A percentile compares a stretch with the other conserved stretches of the same genome.
Evolutionary conservation across 2,888 invertebrate species (phyloP).

Genomic region (Artemia sp.): DNA sequence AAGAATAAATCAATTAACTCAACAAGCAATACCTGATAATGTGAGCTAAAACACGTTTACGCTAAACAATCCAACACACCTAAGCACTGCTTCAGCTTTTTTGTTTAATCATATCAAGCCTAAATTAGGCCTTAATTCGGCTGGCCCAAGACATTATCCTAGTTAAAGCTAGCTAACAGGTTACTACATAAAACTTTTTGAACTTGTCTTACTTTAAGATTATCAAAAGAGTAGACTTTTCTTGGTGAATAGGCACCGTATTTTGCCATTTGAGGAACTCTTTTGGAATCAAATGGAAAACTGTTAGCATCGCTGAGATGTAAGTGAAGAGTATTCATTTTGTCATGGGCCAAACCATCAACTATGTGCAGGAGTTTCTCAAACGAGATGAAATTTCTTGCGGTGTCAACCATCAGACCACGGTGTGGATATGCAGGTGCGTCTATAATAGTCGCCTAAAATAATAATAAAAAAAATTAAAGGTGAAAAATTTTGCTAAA

Average conservation of each 20-base stretch:
- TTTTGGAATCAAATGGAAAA: constrained; percentile 65
- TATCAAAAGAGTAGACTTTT: constrained; percentile 53
- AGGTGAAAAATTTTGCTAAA: constrained; percentile 29
- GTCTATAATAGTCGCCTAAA: constrained; percentile 39
- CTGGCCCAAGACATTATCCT: too few relatives aligned
- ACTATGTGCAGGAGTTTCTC: constrained; percentile 48
- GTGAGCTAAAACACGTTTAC: too few relatives aligned
- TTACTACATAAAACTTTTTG: too few relatives aligned
- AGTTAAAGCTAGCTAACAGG: too few relatives aligned
- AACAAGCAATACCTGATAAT: too few relatives aligned
- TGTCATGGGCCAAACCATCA: constrained; percentile 69
- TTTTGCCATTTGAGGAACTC: constrained; percentile 49
- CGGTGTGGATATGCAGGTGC: constrained; percentile 69
- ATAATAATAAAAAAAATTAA: constrained; percentile 21
- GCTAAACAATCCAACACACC: too few relatives aligned
- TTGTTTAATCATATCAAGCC: too few relatives aligned
- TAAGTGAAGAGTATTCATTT: constrained; percentile 87
- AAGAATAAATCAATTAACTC: too few relatives aligned
- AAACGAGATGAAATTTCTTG: constrained; percentile 67
- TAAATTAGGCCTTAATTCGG: too few relatives aligned
- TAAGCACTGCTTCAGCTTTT: too few relatives aligned
- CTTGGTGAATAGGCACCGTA: constrained; percentile 60
- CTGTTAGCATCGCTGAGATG: constrained; percentile 84
- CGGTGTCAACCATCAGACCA: constrained; percentile 71
- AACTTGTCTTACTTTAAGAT: constrained; percentile 32